Base-by-base conservation (phyloP, 2,113 vertebrate species). In the Pollachius pollachius region DNA sequence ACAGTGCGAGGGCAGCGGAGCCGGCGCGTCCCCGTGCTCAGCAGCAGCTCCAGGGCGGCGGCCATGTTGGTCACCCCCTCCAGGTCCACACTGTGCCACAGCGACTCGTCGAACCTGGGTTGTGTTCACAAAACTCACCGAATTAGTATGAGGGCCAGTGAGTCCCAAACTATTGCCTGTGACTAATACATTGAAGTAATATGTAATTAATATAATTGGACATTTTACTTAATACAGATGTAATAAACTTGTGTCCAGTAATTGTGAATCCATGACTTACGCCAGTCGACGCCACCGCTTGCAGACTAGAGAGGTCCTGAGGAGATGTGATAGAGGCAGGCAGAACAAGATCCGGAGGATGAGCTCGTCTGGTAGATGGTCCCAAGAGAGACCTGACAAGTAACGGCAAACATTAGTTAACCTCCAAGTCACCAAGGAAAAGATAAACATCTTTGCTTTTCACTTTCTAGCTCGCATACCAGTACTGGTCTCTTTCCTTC, bases 41-140 rank as follows among this genome's bases (percentile, higher is more conserved):
- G 85, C 67, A 97, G 81, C 61, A 89, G 94, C 48, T 93, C 91
- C 56, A 95, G 89, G 11, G 94, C 94, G 0, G 84, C 88, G 0
- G 87, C 92, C 0, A 81, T 70, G 67, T 95, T 85, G 73, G 91
- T 94, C 81, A 85, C 84, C 7, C 92, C 94, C 30, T 92, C 85
- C 76, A 98, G 90, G 73, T 99, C 97, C 17, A 97, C 91, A 17
- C 92, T 94, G 70, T 93, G 91, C 97, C 97, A 99, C 41, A 99
- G 90, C 15, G 93, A 96, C 78, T 97, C 95, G 15, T 99, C 97
- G 59, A 94, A 93, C 82, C 97, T 99, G 78, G 7, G 12, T 54
- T 62, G 62, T n/a, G 64, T 16, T 71, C 48, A 73, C 23, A 74
- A 67, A 48, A 1, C 9, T 75, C 0, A 76, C 19, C 30, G 5